Evolutionary conservation across 1,140 invertebrate genomes (phyloP).

Genomic region (Brachionus manjavacas): DNA sequence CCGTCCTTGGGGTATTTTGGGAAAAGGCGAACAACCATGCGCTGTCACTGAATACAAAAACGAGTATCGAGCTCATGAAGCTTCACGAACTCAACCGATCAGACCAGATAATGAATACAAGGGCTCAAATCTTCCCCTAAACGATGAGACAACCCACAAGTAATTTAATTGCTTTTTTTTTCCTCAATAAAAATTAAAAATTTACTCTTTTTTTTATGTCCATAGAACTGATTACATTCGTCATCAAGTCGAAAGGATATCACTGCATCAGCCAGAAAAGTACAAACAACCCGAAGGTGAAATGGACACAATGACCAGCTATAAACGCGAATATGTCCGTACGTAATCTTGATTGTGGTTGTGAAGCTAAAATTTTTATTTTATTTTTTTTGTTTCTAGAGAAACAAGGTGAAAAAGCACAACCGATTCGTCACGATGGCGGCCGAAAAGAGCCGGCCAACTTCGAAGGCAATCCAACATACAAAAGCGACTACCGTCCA

Average conservation of each 20-base stretch:
- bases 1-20: constrained; percentile 46
- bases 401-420: constrained; percentile 49
- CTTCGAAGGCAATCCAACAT: constrained; percentile 58
- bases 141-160: constrained; percentile 47
- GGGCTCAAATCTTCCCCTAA: constrained; percentile 43
- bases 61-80: constrained; percentile 49
- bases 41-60: constrained; percentile 52
- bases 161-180: neutral
- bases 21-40: constrained; percentile 47
- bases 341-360: constrained; percentile 39
- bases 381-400: constrained; percentile 46
- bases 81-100: constrained; percentile 31
- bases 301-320: constrained; percentile 54
- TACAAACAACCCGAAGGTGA: constrained; percentile 52
- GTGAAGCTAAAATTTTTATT: neutral
- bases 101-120: constrained; percentile 44
- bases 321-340: constrained; percentile 56
- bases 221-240: constrained; percentile 53
- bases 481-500: constrained; percentile 54
- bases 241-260: constrained; percentile 50
- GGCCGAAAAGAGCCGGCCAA: constrained; percentile 47
- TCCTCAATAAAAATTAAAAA: no score
- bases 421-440: constrained; percentile 50
- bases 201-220: constrained; percentile 4
- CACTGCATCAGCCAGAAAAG: constrained; percentile 47